These are phyloP conservation scores for Argyra leucocephala DNA, from an alignment of 2,888 invertebrate genomes.

Conservation along the genomic window DNA sequence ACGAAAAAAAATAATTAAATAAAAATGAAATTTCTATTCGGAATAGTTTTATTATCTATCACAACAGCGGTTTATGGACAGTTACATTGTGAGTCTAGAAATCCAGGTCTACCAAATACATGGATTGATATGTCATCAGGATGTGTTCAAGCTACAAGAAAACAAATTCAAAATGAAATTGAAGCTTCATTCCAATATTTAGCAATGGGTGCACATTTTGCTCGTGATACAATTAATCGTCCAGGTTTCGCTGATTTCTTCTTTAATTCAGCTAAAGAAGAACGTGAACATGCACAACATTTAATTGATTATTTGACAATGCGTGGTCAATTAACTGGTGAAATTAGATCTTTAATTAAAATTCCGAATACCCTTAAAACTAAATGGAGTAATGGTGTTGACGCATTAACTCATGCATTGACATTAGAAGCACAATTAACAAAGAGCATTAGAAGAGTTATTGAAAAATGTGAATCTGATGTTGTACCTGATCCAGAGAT, in stretches of 20 bases:
- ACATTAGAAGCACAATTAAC: slow-evolving; percentile 71
- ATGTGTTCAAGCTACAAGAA: slow-evolving; percentile 55
- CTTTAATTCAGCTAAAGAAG: slow-evolving; percentile 74
- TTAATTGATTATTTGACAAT: slow-evolving; percentile 79
- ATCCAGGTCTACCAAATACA: background rate
- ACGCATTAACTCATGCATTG: slow-evolving; percentile 67
- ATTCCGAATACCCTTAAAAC: slow-evolving; percentile 22
- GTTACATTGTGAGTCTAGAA: background rate
- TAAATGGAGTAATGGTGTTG: slow-evolving; percentile 52
- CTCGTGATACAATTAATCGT: slow-evolving; percentile 64
- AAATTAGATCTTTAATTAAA: slow-evolving; percentile 32
- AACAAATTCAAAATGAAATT: slow-evolving; percentile 70
- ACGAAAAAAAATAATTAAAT: background rate
- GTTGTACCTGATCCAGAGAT: slow-evolving; percentile 28
- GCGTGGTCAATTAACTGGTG: slow-evolving; percentile 61
- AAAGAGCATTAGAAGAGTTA: slow-evolving; percentile 60
- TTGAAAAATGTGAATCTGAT: slow-evolving; percentile 56
- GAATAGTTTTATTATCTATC: background rate
- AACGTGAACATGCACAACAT: slow-evolving; percentile 79
- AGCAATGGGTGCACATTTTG: slow-evolving; percentile 79
- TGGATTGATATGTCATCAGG: slow-evolving; percentile 24
- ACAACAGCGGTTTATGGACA: slow-evolving; percentile 1
- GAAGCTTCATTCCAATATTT: slow-evolving; percentile 72
- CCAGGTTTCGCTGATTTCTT: slow-evolving; percentile 83
- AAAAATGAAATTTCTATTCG: background rate